A percentile compares a stretch with the other conserved stretches of the same genome.
Evolutionary conservation across 2,113 vertebrate genomes (phyloP).

Genomic region (Gavia stellata): DNA sequence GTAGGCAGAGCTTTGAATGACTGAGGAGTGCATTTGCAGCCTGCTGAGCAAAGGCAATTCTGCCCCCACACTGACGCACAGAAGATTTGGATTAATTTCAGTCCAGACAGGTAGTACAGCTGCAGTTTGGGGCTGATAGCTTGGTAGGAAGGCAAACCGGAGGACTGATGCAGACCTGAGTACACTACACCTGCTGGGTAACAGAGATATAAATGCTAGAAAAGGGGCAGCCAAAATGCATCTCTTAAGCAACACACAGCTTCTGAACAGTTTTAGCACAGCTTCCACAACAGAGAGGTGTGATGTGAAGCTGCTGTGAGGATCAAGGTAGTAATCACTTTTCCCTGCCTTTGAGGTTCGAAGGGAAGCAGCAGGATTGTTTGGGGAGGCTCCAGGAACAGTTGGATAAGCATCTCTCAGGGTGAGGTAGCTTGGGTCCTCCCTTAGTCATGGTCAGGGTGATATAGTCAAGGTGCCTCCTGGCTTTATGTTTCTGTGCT

Average conservation of each 20-base stretch:
- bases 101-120: slow-evolving; percentile 1
- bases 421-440: neutral
- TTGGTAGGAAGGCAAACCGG: neutral
- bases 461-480: neutral
- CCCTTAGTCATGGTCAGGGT: neutral
- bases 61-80: slow-evolving; percentile 20
- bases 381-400: neutral
- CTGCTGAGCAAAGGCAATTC: neutral
- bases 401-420: neutral
- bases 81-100: slow-evolving; percentile 11
- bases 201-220: neutral
- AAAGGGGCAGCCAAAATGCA: neutral
- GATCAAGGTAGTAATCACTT: neutral
- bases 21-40: slow-evolving; percentile 29
- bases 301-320: slow-evolving; percentile 4
- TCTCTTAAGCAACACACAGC: neutral
- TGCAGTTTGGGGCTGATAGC: neutral
- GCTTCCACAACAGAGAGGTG: neutral
- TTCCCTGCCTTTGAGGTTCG: neutral
- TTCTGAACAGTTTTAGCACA: neutral
- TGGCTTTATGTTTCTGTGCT: neutral
- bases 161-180: neutral
- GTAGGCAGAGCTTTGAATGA: slow-evolving; percentile 41
- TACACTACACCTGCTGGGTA: slow-evolving; percentile 10
- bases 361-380: neutral